These are phyloP conservation scores for Denticeps clupeoides DNA, from an alignment of 2,797 vertebrate genomes.

Conservation along the genomic window DNA sequence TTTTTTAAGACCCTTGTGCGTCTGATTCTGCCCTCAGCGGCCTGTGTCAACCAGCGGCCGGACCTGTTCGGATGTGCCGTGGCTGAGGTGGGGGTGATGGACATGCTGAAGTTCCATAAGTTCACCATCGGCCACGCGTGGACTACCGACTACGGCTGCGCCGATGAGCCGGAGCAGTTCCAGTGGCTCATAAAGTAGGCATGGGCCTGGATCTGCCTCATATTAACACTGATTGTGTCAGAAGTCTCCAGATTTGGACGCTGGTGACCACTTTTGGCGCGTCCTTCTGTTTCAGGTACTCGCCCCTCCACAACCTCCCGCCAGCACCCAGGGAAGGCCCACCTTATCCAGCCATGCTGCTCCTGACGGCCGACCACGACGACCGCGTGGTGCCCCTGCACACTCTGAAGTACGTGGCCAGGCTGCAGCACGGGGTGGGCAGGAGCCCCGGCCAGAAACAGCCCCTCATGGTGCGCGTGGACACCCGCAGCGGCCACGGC, in stretches of 20 bases:
- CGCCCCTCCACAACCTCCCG: constrained; percentile 60
- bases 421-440: constrained; percentile 51
- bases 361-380: constrained; percentile 63
- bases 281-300: constrained; percentile 44
- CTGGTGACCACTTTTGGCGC: not conserved
- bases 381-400: constrained; percentile 66
- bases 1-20: constrained; percentile 1
- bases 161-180: constrained; percentile 53
- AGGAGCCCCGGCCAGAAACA: constrained; percentile 36
- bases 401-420: constrained; percentile 59
- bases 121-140: constrained; percentile 70
- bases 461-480: constrained; percentile 56
- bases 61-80: constrained; percentile 62
- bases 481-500: constrained; percentile 62
- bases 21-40: constrained; percentile 32
- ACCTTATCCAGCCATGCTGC: constrained; percentile 50
- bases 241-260: too few relatives aligned
- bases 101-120: constrained; percentile 68
- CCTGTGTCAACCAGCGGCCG: constrained; percentile 59
- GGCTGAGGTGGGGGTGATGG: constrained; percentile 64
- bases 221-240: too few relatives aligned
- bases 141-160: constrained; percentile 66
- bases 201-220: too few relatives aligned
- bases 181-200: constrained; percentile 60
- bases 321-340: constrained; percentile 25